A percentile compares a stretch with the other conserved stretches of the same genome.
Evolutionary conservation across 2,797 vertebrate genomes (phyloP).

Genomic region (Trachops cirrhosus): DNA sequence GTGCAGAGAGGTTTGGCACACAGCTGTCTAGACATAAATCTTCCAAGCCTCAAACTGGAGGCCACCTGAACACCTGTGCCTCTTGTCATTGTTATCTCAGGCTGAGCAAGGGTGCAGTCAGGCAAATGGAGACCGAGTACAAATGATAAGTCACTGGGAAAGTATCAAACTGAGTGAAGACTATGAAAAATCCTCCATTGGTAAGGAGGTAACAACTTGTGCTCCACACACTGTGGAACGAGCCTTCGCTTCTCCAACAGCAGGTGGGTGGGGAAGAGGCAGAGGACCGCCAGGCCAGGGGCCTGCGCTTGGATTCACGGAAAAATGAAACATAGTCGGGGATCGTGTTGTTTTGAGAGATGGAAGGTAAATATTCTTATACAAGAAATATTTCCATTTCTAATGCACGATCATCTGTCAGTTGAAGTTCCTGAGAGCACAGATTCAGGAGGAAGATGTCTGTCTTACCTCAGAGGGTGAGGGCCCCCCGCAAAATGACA

Average conservation of each 20-base stretch:
- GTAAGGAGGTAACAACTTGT: background rate
- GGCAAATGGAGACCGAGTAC: background rate
- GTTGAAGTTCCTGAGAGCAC: background rate
- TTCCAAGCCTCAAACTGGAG: slow-evolving; percentile 29
- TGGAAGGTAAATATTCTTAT: slow-evolving; percentile 6
- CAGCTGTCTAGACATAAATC: slow-evolving; percentile 53
- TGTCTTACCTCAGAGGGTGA: background rate
- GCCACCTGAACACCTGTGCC: slow-evolving; percentile 26
- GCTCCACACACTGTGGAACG: background rate
- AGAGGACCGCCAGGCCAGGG: background rate
- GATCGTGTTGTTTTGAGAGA: background rate
- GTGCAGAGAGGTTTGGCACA: slow-evolving; percentile 49
- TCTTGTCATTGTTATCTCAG: background rate
- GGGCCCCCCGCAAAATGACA: background rate
- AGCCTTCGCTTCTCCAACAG: background rate
- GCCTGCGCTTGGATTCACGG: background rate
- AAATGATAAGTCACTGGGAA: background rate
- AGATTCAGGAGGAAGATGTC: background rate
- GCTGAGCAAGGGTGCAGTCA: background rate
- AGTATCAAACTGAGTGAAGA: background rate
- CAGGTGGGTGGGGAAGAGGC: background rate
- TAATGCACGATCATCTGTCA: background rate
- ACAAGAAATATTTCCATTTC: background rate
- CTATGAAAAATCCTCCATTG: background rate
- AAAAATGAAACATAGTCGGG: background rate